phyloP scores from a whole-genome alignment of 1,140 invertebrate species.

The Semibalanus balanoides region DNA sequence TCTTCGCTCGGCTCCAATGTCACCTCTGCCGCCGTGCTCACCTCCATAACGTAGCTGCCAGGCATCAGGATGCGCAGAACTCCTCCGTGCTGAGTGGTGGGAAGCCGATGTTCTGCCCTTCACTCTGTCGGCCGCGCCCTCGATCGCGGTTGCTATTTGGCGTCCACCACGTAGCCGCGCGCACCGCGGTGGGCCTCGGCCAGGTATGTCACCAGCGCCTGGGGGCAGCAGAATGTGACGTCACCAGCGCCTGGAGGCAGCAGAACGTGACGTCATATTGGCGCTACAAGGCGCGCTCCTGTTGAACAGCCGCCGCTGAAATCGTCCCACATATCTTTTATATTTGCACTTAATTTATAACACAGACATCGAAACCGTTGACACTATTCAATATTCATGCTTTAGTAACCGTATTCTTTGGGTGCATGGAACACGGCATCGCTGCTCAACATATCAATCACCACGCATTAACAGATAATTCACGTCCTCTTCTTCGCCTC shows the following conservation, averaged over 20 bases:
- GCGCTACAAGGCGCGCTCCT: no score
- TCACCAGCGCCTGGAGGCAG: constrained; percentile 49
- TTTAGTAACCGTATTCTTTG: no score
- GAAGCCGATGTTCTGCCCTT: constrained; percentile 75
- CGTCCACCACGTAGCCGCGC: constrained; percentile 67
- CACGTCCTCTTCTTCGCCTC: no score
- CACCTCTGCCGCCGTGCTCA: constrained; percentile 24
- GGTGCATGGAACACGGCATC: no score
- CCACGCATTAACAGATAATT: no score
- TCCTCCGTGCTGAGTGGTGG: constrained; percentile 80
- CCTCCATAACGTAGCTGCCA: constrained; percentile 67
- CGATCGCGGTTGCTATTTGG: constrained; percentile 62
- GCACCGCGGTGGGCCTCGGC: constrained; percentile 75
- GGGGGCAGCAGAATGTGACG: constrained; percentile 33
- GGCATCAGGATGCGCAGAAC: constrained; percentile 79
- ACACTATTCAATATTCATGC: no score
- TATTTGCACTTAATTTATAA: no score
- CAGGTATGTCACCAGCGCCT: constrained; percentile 69
- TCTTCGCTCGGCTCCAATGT: no score
- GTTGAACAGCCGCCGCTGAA: no score
- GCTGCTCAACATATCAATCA: no score
- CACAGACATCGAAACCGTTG: no score
- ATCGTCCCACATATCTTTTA: no score
- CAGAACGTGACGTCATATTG: constrained; percentile 44
- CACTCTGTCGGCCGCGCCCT: constrained; percentile 67